A percentile compares a stretch with the other conserved stretches of the same genome.
These are phyloP conservation scores for Drosophila tani DNA, from an alignment of 1,140 invertebrate genomes.

Conservation along the genomic window DNA sequence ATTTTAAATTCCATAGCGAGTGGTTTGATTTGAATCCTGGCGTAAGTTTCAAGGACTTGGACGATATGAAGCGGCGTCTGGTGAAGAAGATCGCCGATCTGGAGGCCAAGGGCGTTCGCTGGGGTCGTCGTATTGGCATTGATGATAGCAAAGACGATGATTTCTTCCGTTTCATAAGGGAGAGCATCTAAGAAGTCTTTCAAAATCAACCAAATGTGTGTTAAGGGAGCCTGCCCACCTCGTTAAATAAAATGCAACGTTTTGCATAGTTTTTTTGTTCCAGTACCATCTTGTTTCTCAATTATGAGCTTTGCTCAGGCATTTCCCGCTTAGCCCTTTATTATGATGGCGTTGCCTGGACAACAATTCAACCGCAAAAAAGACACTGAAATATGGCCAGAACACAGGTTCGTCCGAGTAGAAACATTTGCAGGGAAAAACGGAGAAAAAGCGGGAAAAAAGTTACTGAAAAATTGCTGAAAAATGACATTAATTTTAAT, in stretches of 20 bases:
- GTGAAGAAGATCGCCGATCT: conserved; percentile 10
- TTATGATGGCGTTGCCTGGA: conserved; percentile 20
- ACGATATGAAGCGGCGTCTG: conserved; percentile 21
- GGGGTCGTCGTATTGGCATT: conserved; percentile 21
- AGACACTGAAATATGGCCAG: conserved; percentile 3
- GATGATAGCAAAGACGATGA: conserved; percentile 30
- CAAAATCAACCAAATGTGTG: conserved; percentile 22
- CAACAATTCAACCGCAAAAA: conserved; percentile 60
- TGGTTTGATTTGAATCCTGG: conserved; percentile 18
- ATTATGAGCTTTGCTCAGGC: conserved; percentile 28
- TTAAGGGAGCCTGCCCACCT: background rate
- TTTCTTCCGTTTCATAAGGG: conserved; percentile 14
- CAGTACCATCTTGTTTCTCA: conserved; percentile 27
- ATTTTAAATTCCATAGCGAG: conserved; percentile 1
- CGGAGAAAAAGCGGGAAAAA: conserved; percentile 11
- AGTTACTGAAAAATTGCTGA: conserved; percentile 28
- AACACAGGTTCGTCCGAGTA: conserved; percentile 19
- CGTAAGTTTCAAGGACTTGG: conserved; percentile 5
- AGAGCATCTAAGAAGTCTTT: conserved; percentile 3
- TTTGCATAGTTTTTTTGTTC: conserved; percentile 5
- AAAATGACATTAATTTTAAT: conserved; percentile 61
- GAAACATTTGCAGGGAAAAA: conserved; percentile 36
- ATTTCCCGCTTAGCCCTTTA: conserved; percentile 41
- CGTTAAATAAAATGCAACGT: conserved; percentile 16
- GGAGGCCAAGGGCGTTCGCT: conserved; percentile 16